Conservation (phyloP, 2,888 invertebrate species). For the Bruchidius siliquastri region DNA sequence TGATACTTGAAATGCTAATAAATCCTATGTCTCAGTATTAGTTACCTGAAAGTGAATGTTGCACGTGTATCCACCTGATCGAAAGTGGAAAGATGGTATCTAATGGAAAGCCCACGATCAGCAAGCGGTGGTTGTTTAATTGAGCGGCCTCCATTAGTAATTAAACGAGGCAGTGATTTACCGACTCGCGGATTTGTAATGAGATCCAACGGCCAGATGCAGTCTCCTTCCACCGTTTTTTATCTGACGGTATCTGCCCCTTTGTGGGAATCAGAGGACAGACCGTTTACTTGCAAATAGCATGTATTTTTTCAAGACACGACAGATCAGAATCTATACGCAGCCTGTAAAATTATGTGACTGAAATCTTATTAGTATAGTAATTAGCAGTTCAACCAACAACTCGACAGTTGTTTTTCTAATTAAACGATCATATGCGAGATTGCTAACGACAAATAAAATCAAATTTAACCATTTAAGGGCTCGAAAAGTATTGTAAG, state of each 20-base stretch:
- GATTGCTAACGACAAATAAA: too few relatives aligned
- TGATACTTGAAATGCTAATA: too few relatives aligned
- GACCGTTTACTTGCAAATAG: neutral
- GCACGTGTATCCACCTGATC: neutral
- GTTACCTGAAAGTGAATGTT: too few relatives aligned
- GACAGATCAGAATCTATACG: neutral
- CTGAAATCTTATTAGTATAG: neutral
- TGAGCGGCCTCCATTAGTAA: neutral
- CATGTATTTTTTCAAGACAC: neutral
- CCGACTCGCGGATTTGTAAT: neutral
- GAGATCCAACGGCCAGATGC: neutral
- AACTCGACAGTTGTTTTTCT: too few relatives aligned
- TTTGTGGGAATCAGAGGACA: neutral
- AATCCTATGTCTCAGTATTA: too few relatives aligned
- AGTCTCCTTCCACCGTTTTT: neutral
- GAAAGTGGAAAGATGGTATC: neutral
- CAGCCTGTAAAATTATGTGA: neutral
- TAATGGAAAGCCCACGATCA: neutral
- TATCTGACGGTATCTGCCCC: neutral
- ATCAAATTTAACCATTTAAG: too few relatives aligned
- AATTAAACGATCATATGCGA: too few relatives aligned
- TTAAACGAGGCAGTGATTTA: neutral
- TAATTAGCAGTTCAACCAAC: neutral
- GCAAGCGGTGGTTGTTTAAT: neutral
- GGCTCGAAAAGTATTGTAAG: too few relatives aligned